Evolutionary conservation across 92 coral and sea anemone species (phyloP).

Genomic region (Porites cylindrica): DNA sequence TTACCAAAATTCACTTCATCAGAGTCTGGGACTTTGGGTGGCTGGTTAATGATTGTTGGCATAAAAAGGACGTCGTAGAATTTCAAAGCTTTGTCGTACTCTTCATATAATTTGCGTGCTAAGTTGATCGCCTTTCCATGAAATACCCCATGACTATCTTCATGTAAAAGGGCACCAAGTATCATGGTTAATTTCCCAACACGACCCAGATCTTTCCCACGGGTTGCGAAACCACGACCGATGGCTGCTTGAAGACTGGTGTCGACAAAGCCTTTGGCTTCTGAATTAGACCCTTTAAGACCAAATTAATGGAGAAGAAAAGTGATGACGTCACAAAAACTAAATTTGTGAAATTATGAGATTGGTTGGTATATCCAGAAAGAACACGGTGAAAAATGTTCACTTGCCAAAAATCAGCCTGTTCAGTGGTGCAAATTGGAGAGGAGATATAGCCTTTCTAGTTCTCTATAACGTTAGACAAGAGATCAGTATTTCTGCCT

Average conservation of each 20-base stretch:
- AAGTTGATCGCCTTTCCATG: slow-evolving; percentile 54
- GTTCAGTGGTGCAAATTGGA: too few species aligned
- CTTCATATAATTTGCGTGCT: slow-evolving; percentile 34
- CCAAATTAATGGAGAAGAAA: too few species aligned
- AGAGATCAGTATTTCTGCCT: too few species aligned
- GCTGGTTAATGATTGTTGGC: slow-evolving; percentile 41
- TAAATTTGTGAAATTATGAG: too few species aligned
- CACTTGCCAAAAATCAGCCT: too few species aligned
- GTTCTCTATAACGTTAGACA: too few species aligned
- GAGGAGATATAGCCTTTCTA: too few species aligned
- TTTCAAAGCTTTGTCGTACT: slow-evolving; percentile 46
- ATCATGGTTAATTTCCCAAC: slow-evolving; percentile 20
- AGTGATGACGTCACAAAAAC: too few species aligned
- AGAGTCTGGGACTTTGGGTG: slow-evolving; percentile 14
- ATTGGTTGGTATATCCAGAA: too few species aligned
- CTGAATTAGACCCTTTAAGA: slow-evolving; percentile 20
- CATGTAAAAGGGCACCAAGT: slow-evolving; percentile 15
- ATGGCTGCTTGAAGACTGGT: slow-evolving; percentile 54
- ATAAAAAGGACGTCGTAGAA: slow-evolving; percentile 40
- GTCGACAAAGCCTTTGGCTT: slow-evolving; percentile 46
- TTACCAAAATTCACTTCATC: slow-evolving; percentile 10
- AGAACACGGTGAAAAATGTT: too few species aligned
- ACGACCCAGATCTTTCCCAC: slow-evolving; percentile 38
- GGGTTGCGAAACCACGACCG: slow-evolving; percentile 34
- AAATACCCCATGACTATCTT: slow-evolving; percentile 18